phyloP scores from a whole-genome alignment of 2,797 vertebrate species.

The Yasuhikotakia modesta region DNA sequence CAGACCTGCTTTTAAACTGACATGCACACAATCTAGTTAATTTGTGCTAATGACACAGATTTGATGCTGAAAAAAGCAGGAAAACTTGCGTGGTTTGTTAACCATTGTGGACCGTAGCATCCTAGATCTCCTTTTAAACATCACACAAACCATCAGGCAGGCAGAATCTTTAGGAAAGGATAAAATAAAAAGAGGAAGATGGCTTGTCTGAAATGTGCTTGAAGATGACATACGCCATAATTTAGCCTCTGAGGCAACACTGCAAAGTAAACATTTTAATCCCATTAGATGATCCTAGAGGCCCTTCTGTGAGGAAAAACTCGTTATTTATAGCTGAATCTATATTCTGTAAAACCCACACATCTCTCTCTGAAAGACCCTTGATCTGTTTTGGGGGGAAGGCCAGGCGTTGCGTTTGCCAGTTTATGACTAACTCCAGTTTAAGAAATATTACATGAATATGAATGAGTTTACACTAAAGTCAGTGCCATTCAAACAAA shows the following conservation, averaged over 20 bases:
- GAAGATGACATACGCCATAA: conserved; percentile 42
- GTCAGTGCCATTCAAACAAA: conserved; percentile 6
- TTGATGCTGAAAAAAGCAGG: background rate
- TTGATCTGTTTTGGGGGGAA: conserved; percentile 58
- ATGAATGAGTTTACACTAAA: conserved; percentile 31
- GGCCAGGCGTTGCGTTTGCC: conserved; percentile 57
- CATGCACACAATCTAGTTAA: background rate
- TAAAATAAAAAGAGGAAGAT: conserved; percentile 20
- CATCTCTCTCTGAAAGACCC: conserved; percentile 57
- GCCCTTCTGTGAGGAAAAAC: conserved; percentile 56
- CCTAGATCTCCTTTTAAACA: background rate
- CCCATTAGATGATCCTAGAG: conserved; percentile 67
- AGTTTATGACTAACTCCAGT: conserved; percentile 66
- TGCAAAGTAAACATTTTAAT: conserved; percentile 74
- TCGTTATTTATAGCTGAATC: conserved; percentile 71
- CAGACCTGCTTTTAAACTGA: background rate
- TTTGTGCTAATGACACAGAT: background rate
- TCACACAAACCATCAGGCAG: background rate
- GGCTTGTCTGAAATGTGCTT: conserved; percentile 38
- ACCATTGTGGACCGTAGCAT: background rate
- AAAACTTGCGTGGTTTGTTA: background rate
- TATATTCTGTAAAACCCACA: conserved; percentile 55
- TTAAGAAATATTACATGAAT: conserved; percentile 34
- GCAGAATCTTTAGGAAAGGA: conserved; percentile 14
- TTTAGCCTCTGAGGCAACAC: conserved; percentile 52